Percentiles rank a stretch among this genome's conserved stretches.
phyloP scores from a whole-genome alignment of 2,113 vertebrate species.

The Ramphastos sulfuratus region DNA sequence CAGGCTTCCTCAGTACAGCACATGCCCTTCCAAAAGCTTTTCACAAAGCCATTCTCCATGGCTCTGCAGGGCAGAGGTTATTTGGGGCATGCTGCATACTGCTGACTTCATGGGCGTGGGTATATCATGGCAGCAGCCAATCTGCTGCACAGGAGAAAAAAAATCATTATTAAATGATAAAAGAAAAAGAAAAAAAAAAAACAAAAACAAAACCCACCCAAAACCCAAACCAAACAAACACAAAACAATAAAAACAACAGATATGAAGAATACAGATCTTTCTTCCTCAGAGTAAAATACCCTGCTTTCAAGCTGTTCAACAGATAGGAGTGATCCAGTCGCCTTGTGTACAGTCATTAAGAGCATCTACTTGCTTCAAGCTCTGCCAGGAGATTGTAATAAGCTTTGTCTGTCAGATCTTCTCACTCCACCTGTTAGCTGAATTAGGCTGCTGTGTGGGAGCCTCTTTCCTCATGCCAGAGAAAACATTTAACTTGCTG shows the following conservation, averaged over 20 bases:
- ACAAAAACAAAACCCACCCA: too few species aligned
- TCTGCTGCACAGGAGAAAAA: not conserved
- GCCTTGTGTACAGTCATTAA: not conserved
- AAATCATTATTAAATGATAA: not conserved
- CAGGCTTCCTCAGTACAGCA: not conserved
- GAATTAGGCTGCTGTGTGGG: not conserved
- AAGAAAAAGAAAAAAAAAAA: not conserved
- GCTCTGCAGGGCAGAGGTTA: not conserved
- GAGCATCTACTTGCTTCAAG: not conserved
- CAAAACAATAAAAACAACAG: too few species aligned
- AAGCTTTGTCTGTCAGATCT: conserved; percentile 1
- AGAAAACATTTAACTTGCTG: not conserved
- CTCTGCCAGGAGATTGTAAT: not conserved
- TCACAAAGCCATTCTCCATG: not conserved
- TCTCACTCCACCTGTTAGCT: not conserved
- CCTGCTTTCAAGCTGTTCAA: conserved; percentile 8
- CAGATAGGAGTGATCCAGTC: not conserved
- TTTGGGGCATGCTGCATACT: not conserved
- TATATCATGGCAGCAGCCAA: not conserved
- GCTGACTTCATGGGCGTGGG: not conserved
- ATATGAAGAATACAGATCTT: not conserved
- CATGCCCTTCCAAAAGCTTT: not conserved
- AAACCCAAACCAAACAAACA: too few species aligned
- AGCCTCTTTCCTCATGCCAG: not conserved
- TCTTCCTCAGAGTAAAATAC: not conserved